These are phyloP conservation scores for Carduelis carduelis DNA, from an alignment of 2,797 vertebrate species.

Conservation along the genomic window DNA sequence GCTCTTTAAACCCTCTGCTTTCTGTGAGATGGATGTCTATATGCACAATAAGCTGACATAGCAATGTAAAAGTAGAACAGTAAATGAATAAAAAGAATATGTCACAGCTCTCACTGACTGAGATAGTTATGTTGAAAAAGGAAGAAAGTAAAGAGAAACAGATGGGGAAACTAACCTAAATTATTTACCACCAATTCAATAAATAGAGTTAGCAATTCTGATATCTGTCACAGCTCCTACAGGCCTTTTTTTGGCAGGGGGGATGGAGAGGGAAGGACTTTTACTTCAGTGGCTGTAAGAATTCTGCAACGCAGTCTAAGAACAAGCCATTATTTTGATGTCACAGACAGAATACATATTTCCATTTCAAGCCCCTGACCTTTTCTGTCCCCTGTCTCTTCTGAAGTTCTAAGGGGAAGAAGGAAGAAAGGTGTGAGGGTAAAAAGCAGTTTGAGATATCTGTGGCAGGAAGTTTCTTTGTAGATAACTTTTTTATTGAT, in stretches of 20 bases:
- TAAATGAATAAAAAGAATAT: constrained; percentile 31
- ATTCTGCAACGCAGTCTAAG: background rate
- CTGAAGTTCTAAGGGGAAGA: background rate
- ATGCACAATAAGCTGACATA: background rate
- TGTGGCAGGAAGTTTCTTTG: background rate
- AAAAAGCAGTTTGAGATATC: background rate
- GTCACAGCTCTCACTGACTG: background rate
- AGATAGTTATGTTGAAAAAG: constrained; percentile 12
- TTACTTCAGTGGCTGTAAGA: background rate
- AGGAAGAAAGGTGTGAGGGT: background rate
- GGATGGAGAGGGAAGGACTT: background rate
- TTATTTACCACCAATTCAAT: background rate
- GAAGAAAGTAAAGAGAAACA: background rate
- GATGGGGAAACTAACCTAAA: background rate
- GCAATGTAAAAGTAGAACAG: constrained; percentile 15
- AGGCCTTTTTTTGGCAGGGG: background rate
- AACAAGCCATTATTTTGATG: background rate
- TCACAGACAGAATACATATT: background rate
- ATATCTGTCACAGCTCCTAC: background rate
- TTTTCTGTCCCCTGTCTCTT: background rate
- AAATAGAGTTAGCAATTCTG: background rate
- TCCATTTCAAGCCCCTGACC: background rate
- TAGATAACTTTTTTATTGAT: background rate
- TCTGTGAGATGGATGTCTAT: background rate
- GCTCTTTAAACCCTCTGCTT: background rate